Evolutionary conservation across 2,888 invertebrate genomes (phyloP), one percentile per base, ranked within the genome.

Genomic region (Stenurella melanura): DNA sequence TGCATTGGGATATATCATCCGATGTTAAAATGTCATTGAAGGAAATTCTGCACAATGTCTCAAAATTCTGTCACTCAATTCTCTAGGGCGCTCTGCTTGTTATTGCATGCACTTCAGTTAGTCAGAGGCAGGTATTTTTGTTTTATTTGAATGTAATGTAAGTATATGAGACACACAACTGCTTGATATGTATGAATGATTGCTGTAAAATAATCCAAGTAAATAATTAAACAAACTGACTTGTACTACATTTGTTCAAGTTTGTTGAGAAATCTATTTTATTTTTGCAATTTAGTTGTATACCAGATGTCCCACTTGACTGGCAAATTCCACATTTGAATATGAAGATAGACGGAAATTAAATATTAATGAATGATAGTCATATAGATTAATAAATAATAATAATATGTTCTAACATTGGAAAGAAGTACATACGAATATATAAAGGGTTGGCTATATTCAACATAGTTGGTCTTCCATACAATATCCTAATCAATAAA

Each of bases 51-150:
- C n/a, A 50, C 50, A 50, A 50, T 50, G 50, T 50, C 50, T 50
- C 50, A 50, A 50, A 50, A 50, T 50, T 50, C 15, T n/a, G 12
- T 50, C 50, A 50, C n/a, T 12, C 50, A 50, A 2, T n/a, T n/a
- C 50, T 50, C n/a, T 6, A 50, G 50, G n/a, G 50, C n/a, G 50
- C 50, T n/a, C 15, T 50, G 6, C 50, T 50, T 50, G 50, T 50
- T 50, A 50, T 50, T 50, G 50, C 50, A 50, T 50, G 50, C 50
- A n/a, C n/a, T 50, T 50, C 50, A 50, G 50, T 50, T n/a, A 50
- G 50, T 50, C n/a, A 50, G 50, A 50, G 50, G 2, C n/a, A n/a
- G 50, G 2, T 50, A 50, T 50, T 50, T 50, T 50, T 15, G 15
- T 50, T n/a, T 50, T n/a, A 50, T 50, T 50, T 17, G 50, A 50